These are phyloP conservation scores for Lithophane leautieri DNA, from an alignment of 2,888 invertebrate species.

Conservation along the genomic window DNA sequence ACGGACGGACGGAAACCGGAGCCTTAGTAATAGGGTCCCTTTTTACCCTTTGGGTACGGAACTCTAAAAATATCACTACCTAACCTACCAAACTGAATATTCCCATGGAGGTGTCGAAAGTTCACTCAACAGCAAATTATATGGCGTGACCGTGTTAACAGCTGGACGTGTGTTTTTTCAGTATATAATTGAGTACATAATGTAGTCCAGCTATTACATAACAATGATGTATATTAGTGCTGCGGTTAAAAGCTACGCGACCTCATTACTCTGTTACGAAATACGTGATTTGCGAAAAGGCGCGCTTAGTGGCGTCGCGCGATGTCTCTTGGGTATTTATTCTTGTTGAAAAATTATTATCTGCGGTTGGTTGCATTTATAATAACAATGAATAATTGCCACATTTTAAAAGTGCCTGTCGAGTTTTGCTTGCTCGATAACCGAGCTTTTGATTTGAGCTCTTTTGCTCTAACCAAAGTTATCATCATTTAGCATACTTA, in stretches of 20 bases:
- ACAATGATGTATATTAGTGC: constrained; percentile 70
- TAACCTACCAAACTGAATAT: constrained; percentile 7
- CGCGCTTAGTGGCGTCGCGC: constrained; percentile 23
- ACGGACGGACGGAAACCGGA: too few relatives aligned
- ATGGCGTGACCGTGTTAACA: constrained; percentile 65
- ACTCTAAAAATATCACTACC: background rate
- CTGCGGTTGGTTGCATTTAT: too few relatives aligned
- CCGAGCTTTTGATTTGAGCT: too few relatives aligned
- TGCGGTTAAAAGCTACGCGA: constrained; percentile 63
- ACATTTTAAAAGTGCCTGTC: too few relatives aligned
- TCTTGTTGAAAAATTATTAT: background rate
- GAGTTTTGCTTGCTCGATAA: too few relatives aligned
- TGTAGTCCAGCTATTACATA: constrained; percentile 65
- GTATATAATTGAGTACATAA: constrained; percentile 58
- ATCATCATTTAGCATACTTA: too few relatives aligned
- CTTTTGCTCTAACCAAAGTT: too few relatives aligned
- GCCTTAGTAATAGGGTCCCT: too few relatives aligned
- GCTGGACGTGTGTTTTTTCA: constrained; percentile 31
- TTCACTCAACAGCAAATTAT: constrained; percentile 52
- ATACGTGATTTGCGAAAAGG: constrained; percentile 58
- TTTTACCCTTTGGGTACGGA: too few relatives aligned
- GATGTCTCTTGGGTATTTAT: constrained; percentile 18
- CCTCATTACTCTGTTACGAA: constrained; percentile 64
- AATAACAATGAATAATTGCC: too few relatives aligned
- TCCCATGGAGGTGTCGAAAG: constrained; percentile 38